Percentiles rank a stretch among this genome's conserved stretches.
Evolutionary conservation across 2,797 vertebrate species (phyloP).

Genomic region (Craterocephalus amniculus): DNA sequence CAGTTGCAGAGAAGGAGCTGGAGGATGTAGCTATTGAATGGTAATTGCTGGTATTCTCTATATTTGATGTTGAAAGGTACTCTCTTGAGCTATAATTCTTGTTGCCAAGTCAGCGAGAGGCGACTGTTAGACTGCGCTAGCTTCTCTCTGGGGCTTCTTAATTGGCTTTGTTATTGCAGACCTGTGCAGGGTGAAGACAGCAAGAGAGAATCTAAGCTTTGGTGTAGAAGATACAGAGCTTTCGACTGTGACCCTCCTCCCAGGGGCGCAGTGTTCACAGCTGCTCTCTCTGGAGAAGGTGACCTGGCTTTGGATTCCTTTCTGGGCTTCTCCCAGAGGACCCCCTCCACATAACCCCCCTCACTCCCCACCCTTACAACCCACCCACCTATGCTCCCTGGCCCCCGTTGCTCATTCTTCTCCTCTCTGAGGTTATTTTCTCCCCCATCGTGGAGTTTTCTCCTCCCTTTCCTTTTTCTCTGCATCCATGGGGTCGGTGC

Average conservation of each 20-base stretch:
- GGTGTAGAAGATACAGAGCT: conserved; percentile 65
- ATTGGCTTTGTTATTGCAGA: conserved; percentile 84
- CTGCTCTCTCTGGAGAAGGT: conserved; percentile 80
- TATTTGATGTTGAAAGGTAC: conserved; percentile 73
- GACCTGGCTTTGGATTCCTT: conserved; percentile 73
- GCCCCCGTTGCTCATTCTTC: conserved; percentile 29
- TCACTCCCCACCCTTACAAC: conserved; percentile 10
- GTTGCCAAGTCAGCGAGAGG: conserved; percentile 81
- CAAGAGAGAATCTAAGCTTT: conserved; percentile 62
- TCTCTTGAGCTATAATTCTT: conserved; percentile 78
- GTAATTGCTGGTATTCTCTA: conserved; percentile 76
- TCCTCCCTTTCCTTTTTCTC: conserved; percentile 33
- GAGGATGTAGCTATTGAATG: conserved; percentile 61
- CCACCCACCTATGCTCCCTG: conserved; percentile 30
- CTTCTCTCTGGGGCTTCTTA: conserved; percentile 79
- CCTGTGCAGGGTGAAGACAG: conserved; percentile 72
- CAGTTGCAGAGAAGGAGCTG: conserved; percentile 46
- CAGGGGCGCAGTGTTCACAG: conserved; percentile 75
- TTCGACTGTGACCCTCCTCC: conserved; percentile 73
- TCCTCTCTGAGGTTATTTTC: conserved; percentile 74
- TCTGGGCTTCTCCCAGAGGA: conserved; percentile 63
- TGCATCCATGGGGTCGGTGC: conserved; percentile 57
- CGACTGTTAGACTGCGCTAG: conserved; percentile 64
- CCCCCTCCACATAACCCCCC: background rate
- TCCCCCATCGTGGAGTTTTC: conserved; percentile 50